Evolutionary conservation across 1,140 invertebrate genomes (phyloP).

Genomic region (Notospermus geniculatus): DNA sequence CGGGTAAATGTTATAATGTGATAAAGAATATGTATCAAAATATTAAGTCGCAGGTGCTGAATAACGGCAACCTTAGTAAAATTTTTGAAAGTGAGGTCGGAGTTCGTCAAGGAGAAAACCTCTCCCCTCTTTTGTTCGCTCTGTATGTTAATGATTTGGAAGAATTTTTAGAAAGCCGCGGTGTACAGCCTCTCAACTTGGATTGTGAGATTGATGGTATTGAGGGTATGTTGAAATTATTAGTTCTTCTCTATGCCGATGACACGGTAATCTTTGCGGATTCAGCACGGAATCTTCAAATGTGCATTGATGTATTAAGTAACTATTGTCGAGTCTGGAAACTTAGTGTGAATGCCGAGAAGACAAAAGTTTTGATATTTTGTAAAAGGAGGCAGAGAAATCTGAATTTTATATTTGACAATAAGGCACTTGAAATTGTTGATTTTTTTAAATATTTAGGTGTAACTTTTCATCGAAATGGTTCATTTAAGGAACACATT

Average conservation of each 20-base stretch:
- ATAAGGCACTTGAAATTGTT: background rate
- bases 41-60: no score
- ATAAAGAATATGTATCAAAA: no score
- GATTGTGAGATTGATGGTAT: no score
- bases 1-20: no score
- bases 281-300: background rate
- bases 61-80: no score
- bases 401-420: constrained; percentile 7
- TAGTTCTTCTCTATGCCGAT: constrained; percentile 10
- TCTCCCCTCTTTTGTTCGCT: constrained; percentile 1
- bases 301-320: background rate
- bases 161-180: constrained; percentile 2
- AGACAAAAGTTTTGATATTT: no score
- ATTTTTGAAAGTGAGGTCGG: background rate
- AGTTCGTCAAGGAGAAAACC: background rate
- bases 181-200: no score
- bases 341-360: no score
- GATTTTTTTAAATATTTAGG: background rate
- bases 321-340: background rate
- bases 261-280: constrained; percentile 7
- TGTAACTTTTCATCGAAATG: background rate
- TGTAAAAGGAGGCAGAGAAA: no score
- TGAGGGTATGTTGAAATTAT: no score
- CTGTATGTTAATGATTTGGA: constrained; percentile 8
- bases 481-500: background rate